Base-by-base conservation (phyloP, 2,113 vertebrate genomes). In the Sinocyclocheilus grahami region DNA sequence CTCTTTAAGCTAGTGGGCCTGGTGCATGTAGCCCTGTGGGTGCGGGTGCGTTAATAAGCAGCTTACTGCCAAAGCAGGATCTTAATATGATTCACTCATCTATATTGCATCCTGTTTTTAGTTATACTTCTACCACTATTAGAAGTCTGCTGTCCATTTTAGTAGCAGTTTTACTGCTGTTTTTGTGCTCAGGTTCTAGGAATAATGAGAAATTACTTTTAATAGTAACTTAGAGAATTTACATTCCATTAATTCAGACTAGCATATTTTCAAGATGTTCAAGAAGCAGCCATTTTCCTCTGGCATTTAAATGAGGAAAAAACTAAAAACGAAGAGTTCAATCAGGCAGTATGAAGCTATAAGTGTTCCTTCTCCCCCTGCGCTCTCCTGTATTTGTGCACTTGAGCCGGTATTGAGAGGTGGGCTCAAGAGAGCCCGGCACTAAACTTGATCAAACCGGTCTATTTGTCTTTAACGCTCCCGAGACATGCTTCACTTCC, bases 381-480 rank as follows among this genome's bases (percentile, higher is more conserved):
- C 20, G n/a, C 69, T 67, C 84, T 82, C 82, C 53, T 75, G 69
- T 85, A 82, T 85, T 87, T 87, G 58, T 55, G 60, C 87, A 87
- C 77, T 84, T 80, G 82, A 78, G 67, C 53, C 67, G 63, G 81
- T 86, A 92, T 88, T 83, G 87, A 92, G 87, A 90, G 86, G 81
- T 74, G 53, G 82, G 60, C 90, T 88, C 87, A 39, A 65, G 89
- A 87, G 86, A 86, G 82, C 65, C 63, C 72, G 22, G 33, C 53
- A 67, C 80, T 90, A 88, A 89, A 90, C 89, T 90, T 89, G 89
- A 91, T 91, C 91, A 90, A 91, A 91, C 88, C 84, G 79, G 87
- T 91, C 89, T 92, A 91, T 91, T 91, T 91, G 88, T 91, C 89
- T 89, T 84, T 86, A 86, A 87, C 86, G 86, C 91, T 86, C 86